phyloP scores from a whole-genome alignment of 2,113 vertebrate species.

The Odobenus rosmarus region DNA sequence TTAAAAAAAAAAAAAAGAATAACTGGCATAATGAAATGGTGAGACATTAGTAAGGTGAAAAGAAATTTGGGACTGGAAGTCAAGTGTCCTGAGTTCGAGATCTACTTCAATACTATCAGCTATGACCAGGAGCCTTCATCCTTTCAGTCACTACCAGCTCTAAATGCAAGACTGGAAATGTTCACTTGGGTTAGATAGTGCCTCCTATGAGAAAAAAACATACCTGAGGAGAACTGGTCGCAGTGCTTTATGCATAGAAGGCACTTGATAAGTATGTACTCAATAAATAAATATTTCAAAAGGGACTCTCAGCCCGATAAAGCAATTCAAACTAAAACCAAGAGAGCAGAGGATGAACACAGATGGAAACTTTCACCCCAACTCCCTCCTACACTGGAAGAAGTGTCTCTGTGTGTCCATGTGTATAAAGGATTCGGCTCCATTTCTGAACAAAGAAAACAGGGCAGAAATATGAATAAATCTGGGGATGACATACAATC shows the following conservation, averaged over 20 bases:
- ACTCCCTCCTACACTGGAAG: background rate
- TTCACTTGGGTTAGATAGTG: background rate
- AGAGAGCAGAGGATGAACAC: background rate
- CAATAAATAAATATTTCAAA: background rate
- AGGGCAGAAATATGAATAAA: background rate
- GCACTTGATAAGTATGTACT: background rate
- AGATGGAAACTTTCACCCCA: background rate
- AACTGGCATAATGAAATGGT: background rate
- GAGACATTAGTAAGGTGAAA: background rate
- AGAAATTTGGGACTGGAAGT: background rate
- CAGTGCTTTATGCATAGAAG: background rate
- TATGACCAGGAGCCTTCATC: background rate
- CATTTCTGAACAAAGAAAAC: slow-evolving; percentile 25
- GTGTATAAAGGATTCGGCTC: background rate
- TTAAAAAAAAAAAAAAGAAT: too few relatives aligned
- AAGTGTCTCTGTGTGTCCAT: background rate
- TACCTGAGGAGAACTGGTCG: background rate
- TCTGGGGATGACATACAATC: background rate
- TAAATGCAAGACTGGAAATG: background rate
- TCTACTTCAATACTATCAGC: background rate
- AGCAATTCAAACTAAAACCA: background rate
- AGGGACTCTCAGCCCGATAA: background rate
- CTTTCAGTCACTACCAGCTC: background rate
- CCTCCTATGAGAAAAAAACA: background rate
- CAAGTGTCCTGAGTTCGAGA: background rate